Base-by-base conservation (phyloP, 1,140 invertebrate genomes). In the Neodiprion fabricii region DNA sequence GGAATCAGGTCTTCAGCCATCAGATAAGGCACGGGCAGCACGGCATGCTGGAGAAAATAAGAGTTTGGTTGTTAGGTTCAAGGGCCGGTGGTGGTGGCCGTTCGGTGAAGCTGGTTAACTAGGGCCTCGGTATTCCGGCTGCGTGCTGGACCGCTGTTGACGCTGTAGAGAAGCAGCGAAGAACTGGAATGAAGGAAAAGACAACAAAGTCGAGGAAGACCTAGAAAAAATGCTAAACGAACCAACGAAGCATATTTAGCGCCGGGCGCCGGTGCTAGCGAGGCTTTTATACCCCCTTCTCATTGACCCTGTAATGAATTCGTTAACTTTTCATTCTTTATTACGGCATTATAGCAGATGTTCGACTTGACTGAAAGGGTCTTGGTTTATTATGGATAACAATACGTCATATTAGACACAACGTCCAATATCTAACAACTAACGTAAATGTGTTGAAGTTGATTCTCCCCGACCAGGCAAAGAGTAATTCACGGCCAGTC, bases 101-200 rank as follows among this genome's bases (percentile, higher is more conserved):
- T 61, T 17, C 53, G 53, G 53, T 61, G 53, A 61, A 17, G 53
- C n/a, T 61, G 9, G 4, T 61, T 61, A 61, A 61, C 53, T 61
- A 61, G 53, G 53, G 53, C 53, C 53, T 61, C 53, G 53, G 53
- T 61, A 61, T 61, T 61, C 53, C 9, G 53, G 53, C 53, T 61
- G 53, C 53, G 53, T 61, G 53, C 53, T 61, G 53, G 53, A 61
- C 53, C 53, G 53, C 53, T 17, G 53, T 61, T 61, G 11, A 61
- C 11, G 11, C 53, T 14, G n/a, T 17, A 61, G 53, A 61, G 53
- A 17, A 61, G 53, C 53, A 61, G n/a, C 4, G 53, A 61, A 61
- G 28, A 40, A 40, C 28, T 40, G 28, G 28, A 40, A 40, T 40
- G 28, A 40, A 40, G 28, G 28, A 40, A 40, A 40, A 5, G 28